Conservation (phyloP, 2,113 vertebrate genomes). For the Urocolius indicus region DNA sequence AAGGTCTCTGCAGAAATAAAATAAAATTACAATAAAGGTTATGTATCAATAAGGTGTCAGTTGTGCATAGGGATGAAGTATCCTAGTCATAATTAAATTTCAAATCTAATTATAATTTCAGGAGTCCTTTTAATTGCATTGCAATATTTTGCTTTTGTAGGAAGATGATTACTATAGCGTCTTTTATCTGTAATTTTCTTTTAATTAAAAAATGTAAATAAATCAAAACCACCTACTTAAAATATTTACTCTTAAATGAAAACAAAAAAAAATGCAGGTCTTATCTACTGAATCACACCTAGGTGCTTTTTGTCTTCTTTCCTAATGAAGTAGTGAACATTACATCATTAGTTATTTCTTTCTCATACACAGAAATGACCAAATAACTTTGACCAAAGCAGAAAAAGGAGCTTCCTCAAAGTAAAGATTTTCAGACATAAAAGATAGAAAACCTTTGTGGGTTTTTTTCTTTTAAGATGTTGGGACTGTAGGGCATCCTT, state of each 20-base stretch:
- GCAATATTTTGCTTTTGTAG: constrained; percentile 78
- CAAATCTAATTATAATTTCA: constrained; percentile 82
- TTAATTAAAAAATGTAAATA: constrained; percentile 87
- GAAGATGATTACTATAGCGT: constrained; percentile 76
- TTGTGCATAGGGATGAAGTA: constrained; percentile 72
- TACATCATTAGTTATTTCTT: neutral
- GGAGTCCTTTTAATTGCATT: constrained; percentile 81
- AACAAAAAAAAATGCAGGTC: constrained; percentile 52
- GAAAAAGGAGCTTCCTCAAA: neutral
- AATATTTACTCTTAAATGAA: constrained; percentile 73
- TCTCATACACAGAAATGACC: neutral
- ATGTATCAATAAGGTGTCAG: constrained; percentile 75
- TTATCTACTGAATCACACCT: constrained; percentile 60
- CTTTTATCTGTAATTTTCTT: constrained; percentile 82
- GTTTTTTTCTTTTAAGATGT: neutral
- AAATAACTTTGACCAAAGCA: neutral
- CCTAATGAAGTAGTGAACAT: neutral
- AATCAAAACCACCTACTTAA: constrained; percentile 76
- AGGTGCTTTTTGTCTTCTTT: neutral
- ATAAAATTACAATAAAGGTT: constrained; percentile 79
- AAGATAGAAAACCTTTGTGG: neutral
- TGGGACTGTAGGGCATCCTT: neutral
- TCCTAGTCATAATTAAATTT: constrained; percentile 82
- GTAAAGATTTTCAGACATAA: neutral
- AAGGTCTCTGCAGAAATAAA: constrained; percentile 74